phyloP scores from a whole-genome alignment of 2,888 invertebrate genomes.

The Metalampra italica region DNA sequence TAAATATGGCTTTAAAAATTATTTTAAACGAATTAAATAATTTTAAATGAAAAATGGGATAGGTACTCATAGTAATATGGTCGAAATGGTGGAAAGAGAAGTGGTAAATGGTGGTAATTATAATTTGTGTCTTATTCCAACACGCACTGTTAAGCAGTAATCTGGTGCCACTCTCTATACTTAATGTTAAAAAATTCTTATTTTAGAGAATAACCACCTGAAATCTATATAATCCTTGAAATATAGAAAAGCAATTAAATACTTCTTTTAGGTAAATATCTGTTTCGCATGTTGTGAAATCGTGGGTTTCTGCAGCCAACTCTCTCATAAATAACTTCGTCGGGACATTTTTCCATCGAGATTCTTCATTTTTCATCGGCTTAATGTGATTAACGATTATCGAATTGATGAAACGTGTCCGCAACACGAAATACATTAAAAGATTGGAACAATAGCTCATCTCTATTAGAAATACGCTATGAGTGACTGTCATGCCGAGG shows the following conservation, averaged over 20 bases:
- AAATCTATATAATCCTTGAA: slow-evolving; percentile 5
- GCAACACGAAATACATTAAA: slow-evolving; percentile 9
- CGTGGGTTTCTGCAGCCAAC: neutral
- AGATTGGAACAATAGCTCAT: slow-evolving; percentile 2
- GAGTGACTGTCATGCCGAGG: neutral
- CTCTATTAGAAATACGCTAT: neutral
- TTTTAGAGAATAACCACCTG: slow-evolving; percentile 3
- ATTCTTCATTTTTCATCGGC: neutral
- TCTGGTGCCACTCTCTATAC: no score
- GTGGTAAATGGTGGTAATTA: no score
- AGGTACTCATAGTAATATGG: no score
- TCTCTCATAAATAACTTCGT: neutral
- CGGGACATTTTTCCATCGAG: slow-evolving; percentile 2
- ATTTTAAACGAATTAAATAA: no score
- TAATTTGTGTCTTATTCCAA: no score
- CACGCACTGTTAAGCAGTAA: no score
- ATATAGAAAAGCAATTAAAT: slow-evolving; percentile 5
- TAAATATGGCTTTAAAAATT: no score
- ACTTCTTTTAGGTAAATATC: slow-evolving; percentile 6
- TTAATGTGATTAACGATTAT: neutral
- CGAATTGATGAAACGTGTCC: slow-evolving; percentile 4
- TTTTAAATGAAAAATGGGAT: no score
- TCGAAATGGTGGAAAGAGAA: no score
- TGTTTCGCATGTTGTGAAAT: slow-evolving; percentile 1
- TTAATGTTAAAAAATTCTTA: neutral